Evolutionary conservation across 2,888 invertebrate genomes (phyloP).

Genomic region (Coleophora flavipennella): DNA sequence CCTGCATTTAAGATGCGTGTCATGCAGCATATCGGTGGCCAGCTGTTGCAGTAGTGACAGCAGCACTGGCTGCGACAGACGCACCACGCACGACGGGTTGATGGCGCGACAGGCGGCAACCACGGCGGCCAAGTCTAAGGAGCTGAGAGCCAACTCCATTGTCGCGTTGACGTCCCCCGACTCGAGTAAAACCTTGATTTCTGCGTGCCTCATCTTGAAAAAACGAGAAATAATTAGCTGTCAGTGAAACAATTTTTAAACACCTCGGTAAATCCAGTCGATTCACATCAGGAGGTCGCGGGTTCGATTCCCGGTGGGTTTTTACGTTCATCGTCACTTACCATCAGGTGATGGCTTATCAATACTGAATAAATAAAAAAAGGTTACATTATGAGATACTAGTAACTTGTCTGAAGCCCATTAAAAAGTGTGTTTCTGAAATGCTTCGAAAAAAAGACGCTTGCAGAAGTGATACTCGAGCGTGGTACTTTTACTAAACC

Average conservation of each 20-base stretch:
- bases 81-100: slow-evolving; percentile 78
- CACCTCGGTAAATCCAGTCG: no score
- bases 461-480: no score
- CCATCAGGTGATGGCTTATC: background rate
- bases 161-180: slow-evolving; percentile 84
- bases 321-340: background rate
- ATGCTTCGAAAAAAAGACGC: no score
- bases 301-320: background rate
- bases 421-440: no score
- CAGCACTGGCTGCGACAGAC: slow-evolving; percentile 86
- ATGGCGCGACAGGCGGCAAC: slow-evolving; percentile 88
- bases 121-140: slow-evolving; percentile 87
- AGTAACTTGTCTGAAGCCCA: no score
- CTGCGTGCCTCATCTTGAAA: slow-evolving; percentile 41
- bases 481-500: no score
- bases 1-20: slow-evolving; percentile 74
- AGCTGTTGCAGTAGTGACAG: slow-evolving; percentile 94
- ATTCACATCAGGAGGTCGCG: background rate
- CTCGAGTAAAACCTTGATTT: slow-evolving; percentile 37
- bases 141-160: slow-evolving; percentile 88
- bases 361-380: no score
- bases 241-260: no score
- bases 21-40: slow-evolving; percentile 88
- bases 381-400: no score
- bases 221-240: background rate